A percentile compares a stretch with the other conserved stretches of the same genome.
Evolutionary conservation across 2,888 invertebrate species (phyloP).

Genomic region (Phyllotreta cruciferae): DNA sequence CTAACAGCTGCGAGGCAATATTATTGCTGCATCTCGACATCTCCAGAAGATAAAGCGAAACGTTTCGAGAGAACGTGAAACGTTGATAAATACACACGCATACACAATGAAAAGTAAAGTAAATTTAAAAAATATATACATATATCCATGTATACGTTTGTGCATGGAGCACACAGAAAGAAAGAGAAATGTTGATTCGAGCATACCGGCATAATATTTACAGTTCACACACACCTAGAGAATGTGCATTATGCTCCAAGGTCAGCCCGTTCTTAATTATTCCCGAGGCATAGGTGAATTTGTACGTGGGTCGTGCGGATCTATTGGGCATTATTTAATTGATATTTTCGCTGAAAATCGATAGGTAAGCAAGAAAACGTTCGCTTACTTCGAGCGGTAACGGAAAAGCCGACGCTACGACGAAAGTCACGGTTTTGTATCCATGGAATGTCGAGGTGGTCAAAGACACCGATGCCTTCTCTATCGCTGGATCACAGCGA

Average conservation of each 20-base stretch:
- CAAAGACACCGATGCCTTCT: constrained; percentile 32
- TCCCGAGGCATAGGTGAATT: constrained; percentile 12
- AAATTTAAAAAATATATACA: background rate
- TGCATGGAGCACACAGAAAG: constrained; percentile 5
- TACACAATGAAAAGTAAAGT: constrained; percentile 13
- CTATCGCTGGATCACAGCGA: constrained; percentile 19
- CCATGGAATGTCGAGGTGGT: constrained; percentile 40
- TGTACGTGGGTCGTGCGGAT: constrained; percentile 23
- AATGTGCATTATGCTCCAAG: constrained; percentile 21
- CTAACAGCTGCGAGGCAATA: constrained; percentile 33
- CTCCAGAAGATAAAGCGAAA: constrained; percentile 17
- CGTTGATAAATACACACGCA: constrained; percentile 6
- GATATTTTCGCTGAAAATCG: constrained; percentile 35
- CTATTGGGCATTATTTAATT: constrained; percentile 26
- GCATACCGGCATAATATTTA: constrained; percentile 16
- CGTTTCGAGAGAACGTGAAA: constrained; percentile 16
- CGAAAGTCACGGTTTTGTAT: constrained; percentile 43
- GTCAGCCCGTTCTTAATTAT: constrained; percentile 15
- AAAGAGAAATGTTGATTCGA: constrained; percentile 15
- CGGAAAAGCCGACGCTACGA: constrained; percentile 37
- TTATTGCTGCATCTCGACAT: constrained; percentile 26
- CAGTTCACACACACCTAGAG: constrained; percentile 16
- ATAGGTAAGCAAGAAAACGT: constrained; percentile 37
- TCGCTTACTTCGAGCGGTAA: constrained; percentile 29
- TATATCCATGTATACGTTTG: constrained; percentile 11